Conservation (phyloP, 2,797 vertebrate species). For the Pangasius mekongensis region DNA sequence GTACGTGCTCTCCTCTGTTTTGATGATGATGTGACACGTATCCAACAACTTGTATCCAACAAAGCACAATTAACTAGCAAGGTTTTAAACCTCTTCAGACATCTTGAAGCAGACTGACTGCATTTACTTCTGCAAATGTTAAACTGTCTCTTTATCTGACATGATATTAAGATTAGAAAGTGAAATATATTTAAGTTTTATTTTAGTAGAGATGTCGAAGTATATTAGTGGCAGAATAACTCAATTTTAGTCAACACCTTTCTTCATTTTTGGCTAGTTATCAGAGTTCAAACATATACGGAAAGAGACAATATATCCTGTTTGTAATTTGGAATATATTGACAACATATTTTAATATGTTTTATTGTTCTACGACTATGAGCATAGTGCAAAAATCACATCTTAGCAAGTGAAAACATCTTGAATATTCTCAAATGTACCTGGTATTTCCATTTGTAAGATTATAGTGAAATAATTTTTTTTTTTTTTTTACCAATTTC, state of each 20-base stretch:
- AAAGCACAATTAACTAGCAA: neutral
- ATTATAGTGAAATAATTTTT: no score
- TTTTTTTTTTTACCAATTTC: neutral
- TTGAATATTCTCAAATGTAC: neutral
- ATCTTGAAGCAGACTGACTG: neutral
- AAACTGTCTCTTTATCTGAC: neutral
- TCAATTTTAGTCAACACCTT: neutral
- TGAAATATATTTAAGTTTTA: neutral
- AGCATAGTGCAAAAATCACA: no score
- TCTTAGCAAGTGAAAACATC: no score
- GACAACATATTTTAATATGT: neutral
- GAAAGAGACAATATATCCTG: neutral
- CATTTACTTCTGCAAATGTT: neutral
- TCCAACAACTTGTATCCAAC: no score
- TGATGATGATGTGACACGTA: neutral
- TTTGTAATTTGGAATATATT: neutral
- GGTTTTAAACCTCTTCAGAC: neutral
- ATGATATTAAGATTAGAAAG: neutral
- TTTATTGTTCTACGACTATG: neutral
- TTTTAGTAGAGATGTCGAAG: neutral
- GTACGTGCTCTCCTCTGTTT: neutral
- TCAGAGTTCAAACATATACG: neutral
- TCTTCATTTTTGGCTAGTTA: neutral
- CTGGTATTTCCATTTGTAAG: neutral
- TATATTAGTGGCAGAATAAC: neutral